These are phyloP conservation scores for Prionailurus bengalensis DNA, from an alignment of 2,113 vertebrate species.

Conservation along the genomic window DNA sequence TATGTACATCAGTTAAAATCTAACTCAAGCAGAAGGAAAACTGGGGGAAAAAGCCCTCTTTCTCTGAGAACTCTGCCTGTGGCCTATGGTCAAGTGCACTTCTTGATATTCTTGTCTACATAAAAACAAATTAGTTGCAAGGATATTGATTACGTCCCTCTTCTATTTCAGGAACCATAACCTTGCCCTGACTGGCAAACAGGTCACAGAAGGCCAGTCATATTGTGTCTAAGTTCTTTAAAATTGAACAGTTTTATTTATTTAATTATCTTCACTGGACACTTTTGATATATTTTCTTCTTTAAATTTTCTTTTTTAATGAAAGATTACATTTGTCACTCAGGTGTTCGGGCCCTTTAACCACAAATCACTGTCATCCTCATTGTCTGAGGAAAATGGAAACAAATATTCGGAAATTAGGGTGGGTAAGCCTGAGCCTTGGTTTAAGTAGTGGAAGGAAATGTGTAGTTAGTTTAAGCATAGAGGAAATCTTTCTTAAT, in stretches of 20 bases:
- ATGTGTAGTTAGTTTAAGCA: not conserved
- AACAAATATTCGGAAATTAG: conserved; percentile 44
- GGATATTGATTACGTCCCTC: not conserved
- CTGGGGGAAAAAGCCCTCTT: not conserved
- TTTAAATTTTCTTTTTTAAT: not conserved
- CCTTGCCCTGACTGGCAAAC: not conserved
- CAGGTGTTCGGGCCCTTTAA: not conserved
- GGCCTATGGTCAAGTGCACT: not conserved
- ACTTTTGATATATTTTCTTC: not conserved
- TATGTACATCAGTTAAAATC: not conserved
- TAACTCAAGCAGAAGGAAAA: not conserved
- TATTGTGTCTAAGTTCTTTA: not conserved
- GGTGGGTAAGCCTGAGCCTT: not conserved
- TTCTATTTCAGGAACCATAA: not conserved
- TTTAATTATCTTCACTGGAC: conserved; percentile 4
- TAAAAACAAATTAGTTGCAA: conserved; percentile 3
- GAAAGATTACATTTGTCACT: not conserved
- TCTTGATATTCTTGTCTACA: not conserved
- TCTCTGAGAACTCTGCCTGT: not conserved
- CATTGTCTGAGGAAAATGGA: conserved; percentile 54
- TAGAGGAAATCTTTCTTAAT: conserved; percentile 22
- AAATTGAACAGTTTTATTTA: not conserved
- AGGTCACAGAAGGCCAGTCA: not conserved
- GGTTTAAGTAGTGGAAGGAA: conserved; percentile 47
- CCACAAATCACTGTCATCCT: conserved; percentile 12